phyloP scores from a whole-genome alignment of 1,140 invertebrate species.

The Hestina assimilis region DNA sequence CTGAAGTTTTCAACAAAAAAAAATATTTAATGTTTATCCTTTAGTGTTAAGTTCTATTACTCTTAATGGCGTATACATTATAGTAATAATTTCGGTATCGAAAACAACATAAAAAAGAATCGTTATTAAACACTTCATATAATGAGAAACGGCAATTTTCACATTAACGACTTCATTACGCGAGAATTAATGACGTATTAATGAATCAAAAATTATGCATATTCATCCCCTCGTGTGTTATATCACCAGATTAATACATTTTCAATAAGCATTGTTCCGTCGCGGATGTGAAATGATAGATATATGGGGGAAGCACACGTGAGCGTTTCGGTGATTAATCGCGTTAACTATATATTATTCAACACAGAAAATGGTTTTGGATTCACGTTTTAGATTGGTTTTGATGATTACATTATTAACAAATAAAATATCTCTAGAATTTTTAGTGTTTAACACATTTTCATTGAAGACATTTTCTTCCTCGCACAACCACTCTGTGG shows the following conservation, averaged over 20 bases:
- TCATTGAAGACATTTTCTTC: too few species aligned
- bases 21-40: too few species aligned
- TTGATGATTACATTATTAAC: background rate
- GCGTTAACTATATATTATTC: constrained; percentile 20
- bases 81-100: too few species aligned
- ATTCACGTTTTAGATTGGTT: background rate
- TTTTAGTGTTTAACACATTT: too few species aligned
- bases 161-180: constrained; percentile 22
- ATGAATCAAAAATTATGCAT: constrained; percentile 23
- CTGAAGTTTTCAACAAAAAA: too few species aligned
- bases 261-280: constrained; percentile 35
- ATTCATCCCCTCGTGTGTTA: constrained; percentile 14
- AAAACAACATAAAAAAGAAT: too few species aligned
- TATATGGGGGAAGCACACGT: constrained; percentile 33
- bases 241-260: constrained; percentile 22
- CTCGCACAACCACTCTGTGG: too few species aligned
- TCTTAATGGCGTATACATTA: too few species aligned
- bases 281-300: constrained; percentile 18
- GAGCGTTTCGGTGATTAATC: constrained; percentile 39
- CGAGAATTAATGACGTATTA: constrained; percentile 17
- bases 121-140: too few species aligned
- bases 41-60: too few species aligned
- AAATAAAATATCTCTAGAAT: too few species aligned
- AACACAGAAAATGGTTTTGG: background rate
- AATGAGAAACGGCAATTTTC: constrained; percentile 11